Evolutionary conservation across 2,797 vertebrate genomes (phyloP), one percentile per base, ranked within the genome.

Genomic region (Paedocypris micromegethes): DNA sequence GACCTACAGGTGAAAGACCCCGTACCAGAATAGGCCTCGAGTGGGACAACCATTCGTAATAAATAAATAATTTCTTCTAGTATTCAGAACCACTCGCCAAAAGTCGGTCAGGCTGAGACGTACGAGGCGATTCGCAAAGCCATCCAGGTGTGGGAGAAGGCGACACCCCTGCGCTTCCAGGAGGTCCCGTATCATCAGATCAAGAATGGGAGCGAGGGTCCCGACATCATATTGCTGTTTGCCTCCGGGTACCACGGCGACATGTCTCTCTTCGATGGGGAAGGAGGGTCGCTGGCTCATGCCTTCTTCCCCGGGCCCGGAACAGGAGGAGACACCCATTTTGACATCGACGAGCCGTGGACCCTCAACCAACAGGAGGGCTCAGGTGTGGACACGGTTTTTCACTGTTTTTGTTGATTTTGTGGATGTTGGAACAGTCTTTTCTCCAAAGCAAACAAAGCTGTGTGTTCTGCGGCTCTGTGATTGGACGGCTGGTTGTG

Each of bases 161-260:
- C 88, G 69, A 94, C 92, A 0, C 92, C 94, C 0, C 87, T 99
- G 73, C 85, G 70, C 73, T 98, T 98, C 64, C 77, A 88, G 74
- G 91, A 96, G 86, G 79, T 95, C 6, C 87, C 92, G 4, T 92
- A 88, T 0, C 83, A 87, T n/a, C 87, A 87, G 58, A 82, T 89
- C 71, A 76, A 84, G 50, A 89, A 88, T 64, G 85, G 91, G 81
- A 86, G 88, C 81, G 89, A 87, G 75, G 85, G 88, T 49, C 90
- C 94, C 0, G 96, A 98, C 85, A 94, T 98, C 83, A 86, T 98
- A 86, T 79, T 98, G 78, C 81, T 97, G 73, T 99, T 98, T 60
- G 96, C 95, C 78, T 95, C 95, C 0, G 92, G 95, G 62, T 97
- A 94, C 87, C 96, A 99, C 0, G 94, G 96, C 0, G 96, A 99